Evolutionary conservation across 1,140 invertebrate species (phyloP), one percentile per base, ranked within the genome.

Genomic region (Aphaenogaster ashmeadi): DNA sequence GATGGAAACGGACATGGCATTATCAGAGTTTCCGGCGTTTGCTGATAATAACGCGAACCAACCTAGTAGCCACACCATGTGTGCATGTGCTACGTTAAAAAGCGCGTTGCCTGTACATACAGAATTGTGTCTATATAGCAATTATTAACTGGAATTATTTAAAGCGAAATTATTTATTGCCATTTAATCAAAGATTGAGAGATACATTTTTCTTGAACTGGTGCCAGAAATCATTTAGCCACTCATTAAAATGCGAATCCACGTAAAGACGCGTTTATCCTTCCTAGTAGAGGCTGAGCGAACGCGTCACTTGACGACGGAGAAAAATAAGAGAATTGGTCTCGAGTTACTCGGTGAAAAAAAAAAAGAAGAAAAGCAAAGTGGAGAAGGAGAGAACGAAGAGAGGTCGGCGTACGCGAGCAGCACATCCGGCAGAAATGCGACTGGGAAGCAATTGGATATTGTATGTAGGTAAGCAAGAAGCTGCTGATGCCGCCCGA

Each of bases 1-100:
- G 75, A 89, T 90, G 86, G 85, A 86, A 90, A 91, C 89, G 92
- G 92, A 93, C 88, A 92, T 71, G 87, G 78, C 71, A 83, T 92
- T 94, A 94, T 94, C 93, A 56, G 83, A 79, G 69, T 87, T 93
- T 94, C 93, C 93, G 92, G 88, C 62, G 88, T 89, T 92, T 78
- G 47, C 79, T 86, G 93, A 92, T 93, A 93, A 91, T 83, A 81
- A 77, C 77, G 60, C 67, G 44, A n/a, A 33, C 33, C 66, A 33
- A 67, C 44, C 36, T 8, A 52, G 52, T 36, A 58, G 56, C 41
- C 81, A 56, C 33, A 54, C 13, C 38, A 36, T 44, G 58, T 69
- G 41, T 18, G 11, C 33, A 69, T 50, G 41, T 41, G 56, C 21
- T 18, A 27, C 72, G 8, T 69, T 66, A 56, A 64, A 72, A 87